phyloP scores from a whole-genome alignment of 1,140 invertebrate genomes.

The Carposina sasakii region DNA sequence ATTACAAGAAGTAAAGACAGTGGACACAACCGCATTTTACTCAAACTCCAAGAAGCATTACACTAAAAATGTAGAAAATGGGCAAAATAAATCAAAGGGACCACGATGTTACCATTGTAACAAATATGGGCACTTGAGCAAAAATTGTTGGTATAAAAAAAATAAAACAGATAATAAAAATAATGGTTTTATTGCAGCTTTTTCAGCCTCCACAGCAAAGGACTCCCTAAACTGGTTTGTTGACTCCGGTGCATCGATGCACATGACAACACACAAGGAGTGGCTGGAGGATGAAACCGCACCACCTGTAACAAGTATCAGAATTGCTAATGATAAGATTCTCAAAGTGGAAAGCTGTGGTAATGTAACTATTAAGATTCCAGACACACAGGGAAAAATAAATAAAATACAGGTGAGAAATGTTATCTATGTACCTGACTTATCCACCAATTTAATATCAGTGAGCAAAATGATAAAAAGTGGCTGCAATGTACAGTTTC shows the following conservation, averaged over 20 bases:
- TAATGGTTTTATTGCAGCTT: slow-evolving; percentile 1
- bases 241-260: neutral
- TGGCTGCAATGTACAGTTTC: slow-evolving; percentile 35
- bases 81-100: neutral
- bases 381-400: slow-evolving; percentile 11
- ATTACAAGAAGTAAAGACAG: neutral
- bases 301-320: slow-evolving; percentile 23
- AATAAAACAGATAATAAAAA: neutral
- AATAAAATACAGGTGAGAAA: slow-evolving; percentile 23
- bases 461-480: slow-evolving; percentile 39
- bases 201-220: slow-evolving; percentile 4
- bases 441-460: slow-evolving; percentile 36
- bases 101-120: neutral
- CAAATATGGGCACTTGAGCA: neutral
- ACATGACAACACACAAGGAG: slow-evolving; percentile 5
- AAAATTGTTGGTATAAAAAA: neutral
- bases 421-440: slow-evolving; percentile 33
- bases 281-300: slow-evolving; percentile 1
- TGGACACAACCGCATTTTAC: neutral
- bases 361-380: slow-evolving; percentile 20
- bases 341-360: slow-evolving; percentile 19
- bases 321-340: slow-evolving; percentile 27
- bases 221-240: neutral
- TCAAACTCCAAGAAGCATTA: neutral
- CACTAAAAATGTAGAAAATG: neutral